A percentile compares a stretch with the other conserved stretches of the same genome.
These are phyloP conservation scores for Lochmaea crataegi DNA, from an alignment of 2,888 invertebrate genomes.

Conservation along the genomic window DNA sequence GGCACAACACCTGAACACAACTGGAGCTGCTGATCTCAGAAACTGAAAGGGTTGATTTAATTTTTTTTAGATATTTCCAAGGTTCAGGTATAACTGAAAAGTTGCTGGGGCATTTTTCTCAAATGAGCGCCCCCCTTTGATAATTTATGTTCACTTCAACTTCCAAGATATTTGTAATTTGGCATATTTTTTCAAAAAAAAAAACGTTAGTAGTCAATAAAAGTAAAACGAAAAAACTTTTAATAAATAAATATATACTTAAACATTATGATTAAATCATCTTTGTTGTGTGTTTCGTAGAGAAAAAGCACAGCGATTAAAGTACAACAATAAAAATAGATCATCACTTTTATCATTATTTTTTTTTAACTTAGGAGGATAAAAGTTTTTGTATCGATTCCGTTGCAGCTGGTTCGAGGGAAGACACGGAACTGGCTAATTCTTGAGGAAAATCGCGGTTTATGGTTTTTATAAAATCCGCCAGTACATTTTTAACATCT, in stretches of 20 bases:
- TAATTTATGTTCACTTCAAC: not conserved
- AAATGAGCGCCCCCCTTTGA: not conserved
- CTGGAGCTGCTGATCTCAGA: too few relatives aligned
- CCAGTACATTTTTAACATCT: constrained; percentile 67
- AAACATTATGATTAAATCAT: constrained; percentile 17
- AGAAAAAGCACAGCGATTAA: not conserved
- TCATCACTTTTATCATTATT: not conserved
- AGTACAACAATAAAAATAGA: constrained; percentile 17
- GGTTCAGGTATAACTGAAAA: too few relatives aligned
- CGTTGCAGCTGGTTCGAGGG: constrained; percentile 63
- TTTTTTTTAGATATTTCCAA: too few relatives aligned
- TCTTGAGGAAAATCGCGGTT: constrained; percentile 70
- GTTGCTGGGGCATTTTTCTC: too few relatives aligned
- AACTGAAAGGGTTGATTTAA: too few relatives aligned
- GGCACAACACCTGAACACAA: too few relatives aligned
- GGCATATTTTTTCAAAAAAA: not conserved
- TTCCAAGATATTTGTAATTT: constrained; percentile 29
- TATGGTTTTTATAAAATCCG: constrained; percentile 69
- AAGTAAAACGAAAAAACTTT: constrained; percentile 11
- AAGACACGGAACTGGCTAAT: constrained; percentile 66
- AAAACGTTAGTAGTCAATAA: constrained; percentile 15
- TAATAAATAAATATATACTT: constrained; percentile 27
- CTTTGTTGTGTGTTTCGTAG: constrained; percentile 8
- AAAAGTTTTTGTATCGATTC: constrained; percentile 53
- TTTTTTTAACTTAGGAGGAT: constrained; percentile 33